These are phyloP conservation scores for Metacarcinus magister DNA, from an alignment of 2,888 invertebrate species.

Conservation along the genomic window DNA sequence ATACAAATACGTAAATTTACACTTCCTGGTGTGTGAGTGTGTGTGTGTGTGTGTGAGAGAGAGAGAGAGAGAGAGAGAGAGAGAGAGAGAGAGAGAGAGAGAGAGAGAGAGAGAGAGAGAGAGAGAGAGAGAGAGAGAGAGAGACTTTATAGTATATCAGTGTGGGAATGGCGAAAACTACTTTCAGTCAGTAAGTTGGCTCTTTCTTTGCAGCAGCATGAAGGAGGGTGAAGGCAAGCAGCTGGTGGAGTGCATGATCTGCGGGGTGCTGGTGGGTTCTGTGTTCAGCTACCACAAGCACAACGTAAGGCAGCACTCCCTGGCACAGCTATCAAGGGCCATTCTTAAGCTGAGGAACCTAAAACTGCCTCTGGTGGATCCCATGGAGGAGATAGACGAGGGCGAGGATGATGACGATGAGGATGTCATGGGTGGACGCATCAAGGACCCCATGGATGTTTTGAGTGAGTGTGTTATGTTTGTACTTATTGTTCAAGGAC, in stretches of 20 bases:
- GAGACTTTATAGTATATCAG: not conserved
- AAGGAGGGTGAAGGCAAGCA: not conserved
- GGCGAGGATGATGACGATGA: slow-evolving; percentile 57
- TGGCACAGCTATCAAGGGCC: slow-evolving; percentile 67
- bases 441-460: not conserved
- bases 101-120: slow-evolving; percentile 46
- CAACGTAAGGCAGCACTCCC: slow-evolving; percentile 70
- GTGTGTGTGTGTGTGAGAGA: slow-evolving; percentile 11
- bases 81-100: not conserved
- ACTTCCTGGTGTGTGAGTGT: not conserved
- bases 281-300: slow-evolving; percentile 72
- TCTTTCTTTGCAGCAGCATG: slow-evolving; percentile 59
- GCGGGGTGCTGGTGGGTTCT: slow-evolving; percentile 61
- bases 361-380: slow-evolving; percentile 64
- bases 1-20: too few relatives aligned
- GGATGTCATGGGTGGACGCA: not conserved
- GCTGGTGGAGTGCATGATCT: slow-evolving; percentile 68
- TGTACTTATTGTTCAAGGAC: too few relatives aligned
- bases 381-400: not conserved
- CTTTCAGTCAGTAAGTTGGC: not conserved
- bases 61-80: slow-evolving; percentile 65
- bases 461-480: not conserved
- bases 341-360: slow-evolving; percentile 68
- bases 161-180: not conserved
- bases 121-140: not conserved